These are phyloP conservation scores for Synanceia verrucosa DNA, from an alignment of 2,797 vertebrate species.

Conservation along the genomic window DNA sequence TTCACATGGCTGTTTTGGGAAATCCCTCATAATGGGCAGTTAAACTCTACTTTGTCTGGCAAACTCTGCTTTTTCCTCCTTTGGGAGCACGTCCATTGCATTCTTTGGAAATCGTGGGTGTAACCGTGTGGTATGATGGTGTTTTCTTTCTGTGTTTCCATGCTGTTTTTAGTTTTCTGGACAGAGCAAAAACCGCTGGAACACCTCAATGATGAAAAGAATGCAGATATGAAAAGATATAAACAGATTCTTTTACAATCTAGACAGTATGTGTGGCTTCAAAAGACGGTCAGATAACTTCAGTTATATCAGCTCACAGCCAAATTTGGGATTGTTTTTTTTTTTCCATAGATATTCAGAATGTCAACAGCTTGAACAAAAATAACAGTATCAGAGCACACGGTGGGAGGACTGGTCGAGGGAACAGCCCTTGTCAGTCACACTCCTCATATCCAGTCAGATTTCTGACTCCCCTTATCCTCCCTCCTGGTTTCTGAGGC, in stretches of 20 bases:
- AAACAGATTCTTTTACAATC: constrained; percentile 39
- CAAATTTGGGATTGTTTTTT: neutral
- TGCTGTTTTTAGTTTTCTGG: constrained; percentile 58
- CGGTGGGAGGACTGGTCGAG: constrained; percentile 5
- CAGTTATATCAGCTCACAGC: constrained; percentile 8
- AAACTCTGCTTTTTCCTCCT: constrained; percentile 60
- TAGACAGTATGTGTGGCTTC: constrained; percentile 28
- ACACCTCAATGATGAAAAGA: constrained; percentile 66
- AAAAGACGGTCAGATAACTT: neutral
- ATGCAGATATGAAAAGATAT: constrained; percentile 66
- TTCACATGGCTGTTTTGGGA: constrained; percentile 76
- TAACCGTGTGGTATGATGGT: constrained; percentile 68
- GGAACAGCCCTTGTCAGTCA: constrained; percentile 22
- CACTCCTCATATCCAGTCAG: constrained; percentile 27
- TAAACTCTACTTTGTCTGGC: constrained; percentile 71
- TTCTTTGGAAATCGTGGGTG: constrained; percentile 81
- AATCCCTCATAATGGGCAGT: constrained; percentile 77
- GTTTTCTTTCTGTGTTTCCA: constrained; percentile 73
- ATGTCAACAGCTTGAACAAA: constrained; percentile 25
- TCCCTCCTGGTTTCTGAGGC: constrained; percentile 39
- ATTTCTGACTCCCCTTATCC: constrained; percentile 16
- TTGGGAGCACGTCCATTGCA: constrained; percentile 72
- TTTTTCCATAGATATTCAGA: constrained; percentile 12
- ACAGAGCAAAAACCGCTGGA: constrained; percentile 62
- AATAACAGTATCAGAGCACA: neutral